Evolutionary conservation across 2,888 invertebrate genomes (phyloP).

Genomic region (Atethmia centrago): DNA sequence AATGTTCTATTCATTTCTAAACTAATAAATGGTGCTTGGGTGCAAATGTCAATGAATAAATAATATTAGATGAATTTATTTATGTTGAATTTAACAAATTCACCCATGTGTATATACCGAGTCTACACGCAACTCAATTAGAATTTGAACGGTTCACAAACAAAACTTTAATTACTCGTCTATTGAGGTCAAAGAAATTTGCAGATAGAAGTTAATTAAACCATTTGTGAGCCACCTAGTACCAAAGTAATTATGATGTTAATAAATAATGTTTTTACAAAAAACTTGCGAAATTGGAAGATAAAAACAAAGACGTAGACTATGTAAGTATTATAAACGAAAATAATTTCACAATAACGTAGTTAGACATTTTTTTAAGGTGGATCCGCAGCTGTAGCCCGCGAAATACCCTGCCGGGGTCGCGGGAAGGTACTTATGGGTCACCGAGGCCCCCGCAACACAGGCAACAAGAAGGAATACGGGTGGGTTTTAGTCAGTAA

Average conservation of each 20-base stretch:
- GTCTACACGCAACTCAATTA: conserved; percentile 35
- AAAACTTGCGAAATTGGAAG: conserved; percentile 11
- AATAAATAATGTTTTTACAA: conserved; percentile 30
- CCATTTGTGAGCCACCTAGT: conserved; percentile 43
- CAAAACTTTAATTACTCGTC: conserved; percentile 59
- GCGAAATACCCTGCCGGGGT: too few species aligned
- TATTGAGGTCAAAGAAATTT: conserved; percentile 55
- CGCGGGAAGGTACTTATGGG: too few species aligned
- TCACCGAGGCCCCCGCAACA: too few species aligned
- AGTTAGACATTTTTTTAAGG: background rate
- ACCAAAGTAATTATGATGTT: conserved; percentile 51
- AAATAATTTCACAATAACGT: background rate
- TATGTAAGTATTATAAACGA: background rate
- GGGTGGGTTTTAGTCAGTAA: too few species aligned
- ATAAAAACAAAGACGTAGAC: conserved; percentile 12
- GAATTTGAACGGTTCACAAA: conserved; percentile 52
- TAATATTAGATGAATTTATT: conserved; percentile 24
- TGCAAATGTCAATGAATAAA: conserved; percentile 24
- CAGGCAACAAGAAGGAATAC: too few species aligned
- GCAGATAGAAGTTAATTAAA: conserved; percentile 60
- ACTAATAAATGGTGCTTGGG: background rate
- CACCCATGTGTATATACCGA: conserved; percentile 23
- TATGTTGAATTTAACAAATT: conserved; percentile 44
- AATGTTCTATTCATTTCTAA: background rate
- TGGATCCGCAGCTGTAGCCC: too few species aligned